Base-by-base conservation (phyloP, 2,113 vertebrate genomes). In the Silurus glanis region DNA sequence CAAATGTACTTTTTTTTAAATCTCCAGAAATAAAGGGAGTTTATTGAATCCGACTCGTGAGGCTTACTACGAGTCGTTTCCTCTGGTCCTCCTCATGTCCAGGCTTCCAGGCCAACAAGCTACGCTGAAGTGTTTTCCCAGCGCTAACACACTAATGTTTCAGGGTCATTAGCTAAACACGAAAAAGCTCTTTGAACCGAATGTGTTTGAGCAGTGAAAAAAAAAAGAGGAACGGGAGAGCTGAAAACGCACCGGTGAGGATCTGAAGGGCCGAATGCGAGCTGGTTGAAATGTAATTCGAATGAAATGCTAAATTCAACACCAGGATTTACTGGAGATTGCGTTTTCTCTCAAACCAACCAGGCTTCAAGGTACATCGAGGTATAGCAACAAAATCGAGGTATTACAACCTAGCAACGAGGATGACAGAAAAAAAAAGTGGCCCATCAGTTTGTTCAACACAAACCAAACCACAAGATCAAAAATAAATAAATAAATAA, bases 151-250 rank as follows among this genome's bases (percentile, higher is more conserved):
- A 21, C 25, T 53, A 37, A 37, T 45, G 66, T 45, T 83, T 71
- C 66, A 37, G 66, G 37, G 53, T 71, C 81, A 83, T 83, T 83
- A 56, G 64, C 51, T 56, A 83, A 83, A 21, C 21, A 23, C n/a
- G 80, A 76, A 82, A 49, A 82, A 49, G 80, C 10, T n/a, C 80
- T 66, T 14, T 49, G 75, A 56, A 53, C 53, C 0, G 25, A 28
- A 23, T 74, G 89, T 89, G 89, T 86, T 72, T 88, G 80, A 67
- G 80, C 87, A 53, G 59, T 74, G 87, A 84, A 37, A 64, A 37
- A 37, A 37, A 37, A 37, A 2, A 37, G 37, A 37, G 2, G 37
- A 37, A 37, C 37, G 37, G 37, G 1, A 3, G 2, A 37, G 37
- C 37, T 37, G 37, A 37, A 37, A 37, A 37, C 37, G 2, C 37